Evolutionary conservation across 2,113 vertebrate genomes (phyloP).

Genomic region (Boulengeromyrus knoepffleri): DNA sequence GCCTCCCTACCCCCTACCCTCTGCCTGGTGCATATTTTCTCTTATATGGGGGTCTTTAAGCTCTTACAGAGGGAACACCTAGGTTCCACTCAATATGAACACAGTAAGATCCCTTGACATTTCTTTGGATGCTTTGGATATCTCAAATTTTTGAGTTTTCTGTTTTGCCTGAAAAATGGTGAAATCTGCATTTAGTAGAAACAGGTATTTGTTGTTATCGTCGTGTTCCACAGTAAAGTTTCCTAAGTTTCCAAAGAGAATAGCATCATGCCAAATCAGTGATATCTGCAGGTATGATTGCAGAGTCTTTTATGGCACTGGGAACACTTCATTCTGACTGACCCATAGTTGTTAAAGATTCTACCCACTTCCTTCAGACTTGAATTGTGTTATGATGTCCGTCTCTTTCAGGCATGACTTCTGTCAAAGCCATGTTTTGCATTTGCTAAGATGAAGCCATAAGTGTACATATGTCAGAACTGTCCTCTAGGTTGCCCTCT

Average conservation of each 20-base stretch:
- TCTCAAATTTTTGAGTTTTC: not conserved
- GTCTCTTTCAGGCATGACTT: not conserved
- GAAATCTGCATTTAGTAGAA: not conserved
- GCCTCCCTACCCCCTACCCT: not conserved
- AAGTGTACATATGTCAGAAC: not conserved
- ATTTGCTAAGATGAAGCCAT: not conserved
- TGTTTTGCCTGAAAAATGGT: not conserved
- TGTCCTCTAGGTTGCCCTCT: slow-evolving; percentile 4
- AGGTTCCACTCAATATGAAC: not conserved
- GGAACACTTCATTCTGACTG: not conserved
- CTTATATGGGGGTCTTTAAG: not conserved
- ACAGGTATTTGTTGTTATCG: not conserved
- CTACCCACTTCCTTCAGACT: not conserved
- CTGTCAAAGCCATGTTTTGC: not conserved
- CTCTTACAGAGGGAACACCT: not conserved
- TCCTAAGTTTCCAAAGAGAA: not conserved
- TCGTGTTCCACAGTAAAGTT: slow-evolving; percentile 1
- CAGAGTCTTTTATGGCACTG: not conserved
- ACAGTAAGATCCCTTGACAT: not conserved
- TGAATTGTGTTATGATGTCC: not conserved
- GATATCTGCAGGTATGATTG: slow-evolving; percentile 1
- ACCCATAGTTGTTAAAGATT: not conserved
- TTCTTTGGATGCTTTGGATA: not conserved
- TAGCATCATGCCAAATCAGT: slow-evolving; percentile 6
- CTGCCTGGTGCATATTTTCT: not conserved